A percentile compares a stretch with the other conserved stretches of the same genome.
Evolutionary conservation across 2,113 vertebrate genomes (phyloP).

Genomic region (Girardinichthys multiradiatus): DNA sequence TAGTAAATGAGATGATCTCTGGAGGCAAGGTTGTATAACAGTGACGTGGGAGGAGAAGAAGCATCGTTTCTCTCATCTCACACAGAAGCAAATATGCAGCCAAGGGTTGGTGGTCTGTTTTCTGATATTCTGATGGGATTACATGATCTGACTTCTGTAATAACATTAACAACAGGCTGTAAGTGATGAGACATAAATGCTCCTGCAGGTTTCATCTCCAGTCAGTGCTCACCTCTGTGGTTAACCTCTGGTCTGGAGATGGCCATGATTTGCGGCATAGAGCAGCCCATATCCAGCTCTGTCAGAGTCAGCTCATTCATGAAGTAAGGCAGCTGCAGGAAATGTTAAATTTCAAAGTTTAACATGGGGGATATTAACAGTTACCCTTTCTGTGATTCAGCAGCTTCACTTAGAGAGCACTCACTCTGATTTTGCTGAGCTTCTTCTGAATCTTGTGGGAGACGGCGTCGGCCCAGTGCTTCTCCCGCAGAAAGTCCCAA

Average conservation of each 20-base stretch:
- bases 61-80: not conserved
- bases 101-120: constrained; percentile 13
- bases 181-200: too few species aligned
- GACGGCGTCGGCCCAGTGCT: constrained; percentile 84
- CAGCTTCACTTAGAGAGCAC: constrained; percentile 8
- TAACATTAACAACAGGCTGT: constrained; percentile 11
- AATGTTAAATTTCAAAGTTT: not conserved
- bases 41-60: constrained; percentile 1
- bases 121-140: constrained; percentile 56
- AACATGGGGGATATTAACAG: not conserved
- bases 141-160: constrained; percentile 54
- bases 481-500: constrained; percentile 89
- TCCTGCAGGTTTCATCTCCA: not conserved
- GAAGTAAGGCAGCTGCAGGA: constrained; percentile 87
- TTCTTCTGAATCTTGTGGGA: constrained; percentile 90
- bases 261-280: constrained; percentile 81
- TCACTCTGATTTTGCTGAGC: constrained; percentile 89
- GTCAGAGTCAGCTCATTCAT: constrained; percentile 89
- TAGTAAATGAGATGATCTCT: constrained; percentile 44
- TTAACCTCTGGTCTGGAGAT: constrained; percentile 82
- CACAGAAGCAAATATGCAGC: constrained; percentile 24
- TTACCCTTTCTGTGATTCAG: not conserved
- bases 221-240: constrained; percentile 76
- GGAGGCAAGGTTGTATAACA: constrained; percentile 40
- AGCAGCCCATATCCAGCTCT: constrained; percentile 88